Conservation (phyloP, 2,113 vertebrate genomes). For the Butorides virescens region DNA sequence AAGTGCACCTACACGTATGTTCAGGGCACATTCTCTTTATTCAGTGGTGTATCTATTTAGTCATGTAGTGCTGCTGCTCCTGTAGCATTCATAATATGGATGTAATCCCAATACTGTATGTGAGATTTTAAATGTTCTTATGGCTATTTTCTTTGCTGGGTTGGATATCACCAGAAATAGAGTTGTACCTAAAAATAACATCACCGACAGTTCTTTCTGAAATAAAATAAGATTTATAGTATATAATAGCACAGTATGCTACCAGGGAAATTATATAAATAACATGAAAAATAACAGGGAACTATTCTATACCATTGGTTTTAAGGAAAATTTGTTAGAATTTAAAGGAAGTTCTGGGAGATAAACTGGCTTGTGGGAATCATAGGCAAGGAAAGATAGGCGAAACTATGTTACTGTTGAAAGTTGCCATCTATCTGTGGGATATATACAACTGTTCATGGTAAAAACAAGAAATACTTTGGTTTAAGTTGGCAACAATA, state of each 20-base stretch:
- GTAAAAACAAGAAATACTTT: background rate
- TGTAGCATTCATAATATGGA: background rate
- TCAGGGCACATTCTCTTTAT: background rate
- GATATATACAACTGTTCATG: background rate
- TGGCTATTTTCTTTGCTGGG: slow-evolving; percentile 11
- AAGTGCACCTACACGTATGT: background rate
- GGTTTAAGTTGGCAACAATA: background rate
- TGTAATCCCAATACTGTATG: background rate
- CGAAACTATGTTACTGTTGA: background rate
- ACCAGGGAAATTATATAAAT: background rate
- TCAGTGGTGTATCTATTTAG: background rate
- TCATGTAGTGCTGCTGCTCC: background rate
- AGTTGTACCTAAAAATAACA: slow-evolving; percentile 35
- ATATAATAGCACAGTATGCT: slow-evolving; percentile 7
- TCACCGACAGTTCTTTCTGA: background rate
- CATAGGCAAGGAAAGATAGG: background rate
- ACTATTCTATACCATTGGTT: background rate
- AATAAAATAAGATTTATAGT: slow-evolving; percentile 3
- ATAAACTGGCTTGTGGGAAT: background rate
- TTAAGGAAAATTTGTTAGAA: background rate
- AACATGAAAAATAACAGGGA: slow-evolving; percentile 5
- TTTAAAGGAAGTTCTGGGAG: background rate
- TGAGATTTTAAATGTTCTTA: slow-evolving; percentile 7
- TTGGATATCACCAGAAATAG: background rate
- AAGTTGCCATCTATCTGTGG: background rate